Percentiles rank a stretch among this genome's conserved stretches.
phyloP scores from a whole-genome alignment of 1,140 invertebrate species.

The Condylostylus longicornis region DNA sequence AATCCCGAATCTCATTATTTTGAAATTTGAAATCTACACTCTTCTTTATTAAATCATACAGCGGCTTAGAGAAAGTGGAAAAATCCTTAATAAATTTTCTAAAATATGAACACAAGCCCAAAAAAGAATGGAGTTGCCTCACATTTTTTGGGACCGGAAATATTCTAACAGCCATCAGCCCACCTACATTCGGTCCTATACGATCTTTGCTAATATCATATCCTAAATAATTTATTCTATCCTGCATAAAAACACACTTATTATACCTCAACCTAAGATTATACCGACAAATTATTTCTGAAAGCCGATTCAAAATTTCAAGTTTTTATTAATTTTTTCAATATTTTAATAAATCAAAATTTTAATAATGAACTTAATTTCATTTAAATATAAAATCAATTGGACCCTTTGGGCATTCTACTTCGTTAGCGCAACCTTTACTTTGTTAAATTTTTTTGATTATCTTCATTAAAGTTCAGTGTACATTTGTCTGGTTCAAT shows the following conservation, averaged over 20 bases:
- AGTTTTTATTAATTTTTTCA: too few relatives aligned
- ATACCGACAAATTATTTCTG: slow-evolving; percentile 2
- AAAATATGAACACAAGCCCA: slow-evolving; percentile 13
- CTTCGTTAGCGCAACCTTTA: too few relatives aligned
- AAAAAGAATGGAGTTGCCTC: slow-evolving; percentile 12
- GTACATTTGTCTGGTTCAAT: too few relatives aligned
- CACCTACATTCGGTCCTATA: slow-evolving; percentile 12
- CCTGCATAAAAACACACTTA: slow-evolving; percentile 9
- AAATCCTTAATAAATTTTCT: slow-evolving; percentile 15
- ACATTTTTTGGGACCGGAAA: slow-evolving; percentile 12
- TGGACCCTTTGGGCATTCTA: too few relatives aligned
- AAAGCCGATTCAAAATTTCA: slow-evolving; percentile 7
- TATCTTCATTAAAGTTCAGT: too few relatives aligned
- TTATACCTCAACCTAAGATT: neutral
- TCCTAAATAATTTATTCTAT: slow-evolving; percentile 1
- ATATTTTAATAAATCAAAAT: too few relatives aligned
- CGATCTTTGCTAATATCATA: slow-evolving; percentile 8
- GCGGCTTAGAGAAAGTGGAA: slow-evolving; percentile 13
- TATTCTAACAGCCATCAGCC: slow-evolving; percentile 10
- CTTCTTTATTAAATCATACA: slow-evolving; percentile 17
- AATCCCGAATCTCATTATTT: neutral
- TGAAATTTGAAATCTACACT: slow-evolving; percentile 13
- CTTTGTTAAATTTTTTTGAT: too few relatives aligned
- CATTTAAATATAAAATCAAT: too few relatives aligned
- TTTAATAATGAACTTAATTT: too few relatives aligned